These are phyloP conservation scores for Oscarella lobularis DNA, from an alignment of 37 sponge, comb jelly and placozoan genomes.

Conservation along the genomic window DNA sequence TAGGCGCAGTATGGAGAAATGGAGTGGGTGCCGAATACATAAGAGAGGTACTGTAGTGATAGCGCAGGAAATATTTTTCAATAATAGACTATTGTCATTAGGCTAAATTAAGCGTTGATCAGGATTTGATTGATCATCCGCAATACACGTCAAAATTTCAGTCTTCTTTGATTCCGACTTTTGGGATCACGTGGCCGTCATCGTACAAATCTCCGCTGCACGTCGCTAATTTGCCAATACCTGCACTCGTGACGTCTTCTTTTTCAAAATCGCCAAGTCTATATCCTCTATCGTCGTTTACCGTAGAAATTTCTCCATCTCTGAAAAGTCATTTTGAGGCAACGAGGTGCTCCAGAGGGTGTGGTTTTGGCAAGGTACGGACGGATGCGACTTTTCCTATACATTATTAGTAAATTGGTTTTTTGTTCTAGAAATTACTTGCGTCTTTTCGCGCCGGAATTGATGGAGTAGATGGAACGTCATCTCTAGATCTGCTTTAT, in stretches of 20 bases:
- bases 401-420: background rate
- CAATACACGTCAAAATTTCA: too few species aligned
- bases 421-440: background rate
- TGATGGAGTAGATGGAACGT: background rate
- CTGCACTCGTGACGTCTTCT: background rate
- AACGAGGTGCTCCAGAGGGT: background rate
- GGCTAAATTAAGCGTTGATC: background rate
- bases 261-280: too few species aligned
- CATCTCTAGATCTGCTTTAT: background rate
- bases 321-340: background rate
- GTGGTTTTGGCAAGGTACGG: background rate
- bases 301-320: background rate
- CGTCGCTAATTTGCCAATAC: background rate
- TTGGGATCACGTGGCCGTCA: background rate
- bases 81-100: too few species aligned
- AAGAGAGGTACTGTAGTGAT: background rate
- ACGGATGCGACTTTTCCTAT: background rate
- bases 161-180: background rate
- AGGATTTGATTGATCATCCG: too few species aligned
- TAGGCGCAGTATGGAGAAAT: background rate
- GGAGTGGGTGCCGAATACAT: background rate
- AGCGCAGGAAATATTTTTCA: too few species aligned
- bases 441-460: background rate
- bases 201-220: background rate
- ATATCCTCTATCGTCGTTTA: background rate